Conservation (phyloP, 2,797 vertebrate genomes). For the Rhynchonycteris naso region DNA sequence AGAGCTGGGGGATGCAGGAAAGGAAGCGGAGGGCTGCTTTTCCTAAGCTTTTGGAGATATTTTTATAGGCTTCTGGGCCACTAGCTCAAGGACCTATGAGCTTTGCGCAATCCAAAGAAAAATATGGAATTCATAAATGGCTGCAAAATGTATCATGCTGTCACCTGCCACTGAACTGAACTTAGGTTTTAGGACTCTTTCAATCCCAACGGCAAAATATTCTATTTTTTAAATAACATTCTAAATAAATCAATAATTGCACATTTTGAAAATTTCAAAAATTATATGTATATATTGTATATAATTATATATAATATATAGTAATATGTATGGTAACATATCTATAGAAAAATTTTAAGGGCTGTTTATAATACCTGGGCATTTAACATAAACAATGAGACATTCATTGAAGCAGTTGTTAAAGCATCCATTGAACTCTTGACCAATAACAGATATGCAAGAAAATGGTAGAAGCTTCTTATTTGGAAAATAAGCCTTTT, state of each 20-base stretch:
- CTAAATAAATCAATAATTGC: background rate
- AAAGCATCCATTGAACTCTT: background rate
- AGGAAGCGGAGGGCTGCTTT: background rate
- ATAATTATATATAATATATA: background rate
- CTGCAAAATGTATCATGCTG: background rate
- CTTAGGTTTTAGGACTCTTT: background rate
- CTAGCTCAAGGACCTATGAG: background rate
- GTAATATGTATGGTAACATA: background rate
- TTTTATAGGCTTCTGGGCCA: background rate
- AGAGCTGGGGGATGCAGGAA: too few relatives aligned
- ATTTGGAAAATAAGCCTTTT: conserved; percentile 17
- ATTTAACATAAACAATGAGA: background rate
- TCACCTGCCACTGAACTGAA: background rate
- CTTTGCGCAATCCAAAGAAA: background rate
- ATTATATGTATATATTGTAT: too few relatives aligned
- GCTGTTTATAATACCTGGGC: background rate
- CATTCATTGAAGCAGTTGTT: background rate
- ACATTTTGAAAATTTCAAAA: background rate
- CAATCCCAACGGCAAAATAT: background rate
- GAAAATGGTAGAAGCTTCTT: background rate
- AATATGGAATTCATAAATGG: background rate
- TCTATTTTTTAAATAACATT: background rate
- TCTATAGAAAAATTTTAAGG: background rate
- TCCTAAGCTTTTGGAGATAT: background rate
- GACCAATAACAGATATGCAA: background rate